These are phyloP conservation scores for Dufourea novaeangliae DNA, from an alignment of 1,140 invertebrate genomes.

Conservation along the genomic window DNA sequence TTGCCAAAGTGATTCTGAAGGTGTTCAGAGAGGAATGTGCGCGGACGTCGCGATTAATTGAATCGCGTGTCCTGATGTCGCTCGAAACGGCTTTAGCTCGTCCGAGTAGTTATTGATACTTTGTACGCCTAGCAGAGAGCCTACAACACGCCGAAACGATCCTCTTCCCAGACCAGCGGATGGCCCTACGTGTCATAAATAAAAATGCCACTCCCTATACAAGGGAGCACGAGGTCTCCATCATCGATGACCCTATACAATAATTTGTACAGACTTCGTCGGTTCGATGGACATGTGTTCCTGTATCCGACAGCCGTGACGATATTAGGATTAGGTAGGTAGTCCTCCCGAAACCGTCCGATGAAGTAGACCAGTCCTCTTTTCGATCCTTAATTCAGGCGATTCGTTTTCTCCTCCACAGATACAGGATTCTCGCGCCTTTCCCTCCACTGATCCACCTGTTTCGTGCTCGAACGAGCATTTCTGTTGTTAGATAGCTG, in stretches of 20 bases:
- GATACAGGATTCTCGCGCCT: neutral
- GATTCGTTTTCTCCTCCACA: neutral
- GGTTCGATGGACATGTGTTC: neutral
- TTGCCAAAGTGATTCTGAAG: too few species aligned
- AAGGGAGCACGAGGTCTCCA: neutral
- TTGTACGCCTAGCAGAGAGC: too few species aligned
- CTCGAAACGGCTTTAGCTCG: too few species aligned
- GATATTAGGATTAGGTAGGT: neutral
- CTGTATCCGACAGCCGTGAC: neutral
- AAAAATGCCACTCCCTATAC: neutral
- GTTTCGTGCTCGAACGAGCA: neutral
- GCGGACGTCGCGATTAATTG: too few species aligned
- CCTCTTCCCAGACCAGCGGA: neutral
- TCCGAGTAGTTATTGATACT: neutral
- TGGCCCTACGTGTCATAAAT: neutral
- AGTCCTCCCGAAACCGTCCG: neutral
- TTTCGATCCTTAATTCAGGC: neutral
- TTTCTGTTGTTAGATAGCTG: neutral
- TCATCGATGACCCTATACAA: neutral
- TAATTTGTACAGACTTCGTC: neutral
- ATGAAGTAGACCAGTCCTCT: neutral
- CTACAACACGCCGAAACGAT: neutral
- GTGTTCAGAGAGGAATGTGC: too few species aligned
- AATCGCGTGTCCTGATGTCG: too few species aligned
- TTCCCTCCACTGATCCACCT: too few species aligned